Evolutionary conservation across 1,140 invertebrate species (phyloP).

Genomic region (Cydia fagiglandana): DNA sequence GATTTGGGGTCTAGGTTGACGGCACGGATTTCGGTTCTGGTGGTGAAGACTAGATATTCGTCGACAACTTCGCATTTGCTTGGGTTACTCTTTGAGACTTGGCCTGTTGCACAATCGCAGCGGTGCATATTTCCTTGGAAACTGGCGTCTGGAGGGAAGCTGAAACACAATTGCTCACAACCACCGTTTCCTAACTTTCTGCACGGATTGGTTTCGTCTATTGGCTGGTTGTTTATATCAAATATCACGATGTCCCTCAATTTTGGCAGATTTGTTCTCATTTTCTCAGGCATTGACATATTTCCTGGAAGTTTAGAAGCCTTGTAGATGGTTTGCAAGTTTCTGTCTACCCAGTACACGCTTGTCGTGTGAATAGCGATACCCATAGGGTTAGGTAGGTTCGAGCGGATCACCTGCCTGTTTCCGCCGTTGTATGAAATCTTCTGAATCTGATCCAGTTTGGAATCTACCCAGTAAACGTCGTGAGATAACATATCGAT

Average conservation of each 20-base stretch:
- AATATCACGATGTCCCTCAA: slow-evolving; percentile 94
- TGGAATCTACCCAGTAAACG: slow-evolving; percentile 98
- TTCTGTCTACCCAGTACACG: slow-evolving; percentile 98
- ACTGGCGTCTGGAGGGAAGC: slow-evolving; percentile 84
- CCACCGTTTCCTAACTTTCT: slow-evolving; percentile 86
- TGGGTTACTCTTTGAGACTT: slow-evolving; percentile 80
- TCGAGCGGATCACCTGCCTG: slow-evolving; percentile 90
- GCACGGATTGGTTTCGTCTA: slow-evolving; percentile 89
- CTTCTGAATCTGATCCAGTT: slow-evolving; percentile 94
- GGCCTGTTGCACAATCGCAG: slow-evolving; percentile 96
- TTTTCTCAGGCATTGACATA: slow-evolving; percentile 82
- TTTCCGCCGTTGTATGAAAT: slow-evolving; percentile 89
- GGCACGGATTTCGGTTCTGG: slow-evolving; percentile 93
- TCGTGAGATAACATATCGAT: slow-evolving; percentile 97
- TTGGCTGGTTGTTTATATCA: slow-evolving; percentile 91
- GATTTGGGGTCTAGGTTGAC: slow-evolving; percentile 90
- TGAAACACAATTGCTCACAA: slow-evolving; percentile 98
- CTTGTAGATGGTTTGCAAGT: slow-evolving; percentile 93
- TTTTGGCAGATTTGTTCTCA: slow-evolving; percentile 91
- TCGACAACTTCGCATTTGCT: slow-evolving; percentile 89
- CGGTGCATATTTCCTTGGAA: slow-evolving; percentile 79
- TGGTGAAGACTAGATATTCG: slow-evolving; percentile 95
- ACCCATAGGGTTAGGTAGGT: slow-evolving; percentile 97
- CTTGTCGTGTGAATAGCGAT: slow-evolving; percentile 90
- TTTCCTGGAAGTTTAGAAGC: slow-evolving; percentile 89